These are phyloP conservation scores for Coregonus suidteri DNA, from an alignment of 2,797 vertebrate species.

Conservation along the genomic window DNA sequence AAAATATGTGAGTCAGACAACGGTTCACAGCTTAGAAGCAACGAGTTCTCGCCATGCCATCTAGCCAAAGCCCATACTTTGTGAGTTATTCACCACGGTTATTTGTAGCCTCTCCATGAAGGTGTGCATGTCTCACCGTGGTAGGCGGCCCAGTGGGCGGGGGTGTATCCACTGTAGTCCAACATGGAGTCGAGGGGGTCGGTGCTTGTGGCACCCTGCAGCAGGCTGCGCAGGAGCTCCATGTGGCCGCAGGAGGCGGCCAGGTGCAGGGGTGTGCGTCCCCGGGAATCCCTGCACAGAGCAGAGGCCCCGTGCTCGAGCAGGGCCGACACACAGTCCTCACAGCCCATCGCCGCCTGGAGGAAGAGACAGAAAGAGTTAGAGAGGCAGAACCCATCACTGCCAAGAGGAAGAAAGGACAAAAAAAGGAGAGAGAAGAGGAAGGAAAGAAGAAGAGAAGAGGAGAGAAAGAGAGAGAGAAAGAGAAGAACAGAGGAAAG, in stretches of 20 bases:
- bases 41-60: too few relatives aligned
- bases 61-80: not conserved
- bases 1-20: not conserved
- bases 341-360: conserved; percentile 82
- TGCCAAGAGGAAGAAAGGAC: not conserved
- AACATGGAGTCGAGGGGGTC: conserved; percentile 83
- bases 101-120: not conserved
- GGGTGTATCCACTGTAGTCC: conserved; percentile 86
- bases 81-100: not conserved
- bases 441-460: too few relatives aligned
- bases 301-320: conserved; percentile 85
- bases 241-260: conserved; percentile 83
- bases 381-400: too few relatives aligned
- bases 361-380: not conserved
- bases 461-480: too few relatives aligned
- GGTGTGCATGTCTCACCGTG: conserved; percentile 69
- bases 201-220: conserved; percentile 77
- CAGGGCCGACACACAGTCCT: conserved; percentile 83
- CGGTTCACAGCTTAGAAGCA: too few relatives aligned
- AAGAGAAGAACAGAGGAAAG: too few relatives aligned
- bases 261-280: conserved; percentile 83
- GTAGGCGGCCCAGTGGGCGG: conserved; percentile 89
- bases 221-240: conserved; percentile 75
- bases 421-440: too few relatives aligned
- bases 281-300: conserved; percentile 83